Base-by-base conservation (phyloP, 1,140 invertebrate species). In the Trachelipus rathkii region DNA sequence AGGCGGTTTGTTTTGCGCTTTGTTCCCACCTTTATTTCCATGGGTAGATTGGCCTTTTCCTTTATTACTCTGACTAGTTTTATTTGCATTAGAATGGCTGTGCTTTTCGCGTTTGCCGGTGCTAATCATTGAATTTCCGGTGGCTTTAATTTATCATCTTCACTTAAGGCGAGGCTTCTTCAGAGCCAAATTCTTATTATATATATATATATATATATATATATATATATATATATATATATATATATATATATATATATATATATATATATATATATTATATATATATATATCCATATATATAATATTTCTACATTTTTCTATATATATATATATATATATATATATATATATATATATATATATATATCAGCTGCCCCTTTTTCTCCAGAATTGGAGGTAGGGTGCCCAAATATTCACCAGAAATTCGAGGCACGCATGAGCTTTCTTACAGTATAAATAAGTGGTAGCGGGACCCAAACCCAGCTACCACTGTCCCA, bases 161-260 rank as follows among this genome's bases (percentile, higher is more conserved):
- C 74, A 88, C 81, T 81, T 89, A 90, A 82, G 91, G 82, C 74
- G 90, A 82, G 91, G 82, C 74, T 89, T 87, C 84, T 92, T 92
- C 0, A n/a, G n/a, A n/a, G 92, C 92, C 92, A 92, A 93, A 78
- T 90, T 87, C 86, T 92, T 88, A 81, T 82, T 85, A 84, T 80
- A 75, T n/a, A 44, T 69, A 43, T 45, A 3, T 43, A 53, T 73
- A 66, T 19, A 45, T 3, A 66, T 70, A 21, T 23, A 11, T 33
- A 13, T n/a, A 50, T 74, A 46, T 73, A 19, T 7, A 70, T 11
- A 50, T 44, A n/a, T 11, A 11, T 24, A 19, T 44, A 19, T 24
- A 50, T 46, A 8, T 60, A 83, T 78, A 33, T 83, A 83, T 73
- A 74, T 78, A 60, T 77, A 78, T 77, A 74, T 83, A 82, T 84